phyloP scores from a whole-genome alignment of 2,113 vertebrate genomes.

The Crypturellus undulatus region DNA sequence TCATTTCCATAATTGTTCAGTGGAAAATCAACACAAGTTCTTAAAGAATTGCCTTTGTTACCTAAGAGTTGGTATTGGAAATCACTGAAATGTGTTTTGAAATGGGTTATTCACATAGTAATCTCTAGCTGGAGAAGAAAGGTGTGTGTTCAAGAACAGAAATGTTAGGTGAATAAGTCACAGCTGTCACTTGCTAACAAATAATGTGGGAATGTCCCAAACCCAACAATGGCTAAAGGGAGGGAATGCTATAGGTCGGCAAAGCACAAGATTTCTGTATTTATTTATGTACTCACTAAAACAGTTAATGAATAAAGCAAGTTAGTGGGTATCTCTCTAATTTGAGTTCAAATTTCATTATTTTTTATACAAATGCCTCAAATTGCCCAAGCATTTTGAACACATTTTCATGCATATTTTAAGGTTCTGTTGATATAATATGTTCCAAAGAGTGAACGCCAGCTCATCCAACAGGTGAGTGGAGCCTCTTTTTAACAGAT shows the following conservation, averaged over 20 bases:
- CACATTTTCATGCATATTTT: neutral
- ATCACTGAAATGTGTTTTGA: neutral
- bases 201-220: neutral
- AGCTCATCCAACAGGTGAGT: neutral
- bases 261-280: neutral
- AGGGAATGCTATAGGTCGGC: neutral
- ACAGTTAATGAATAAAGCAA: neutral
- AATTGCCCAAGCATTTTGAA: neutral
- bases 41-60: neutral
- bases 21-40: neutral
- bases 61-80: neutral
- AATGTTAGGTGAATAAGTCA: neutral
- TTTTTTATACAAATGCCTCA: neutral
- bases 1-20: neutral
- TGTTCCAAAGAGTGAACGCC: neutral
- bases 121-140: neutral
- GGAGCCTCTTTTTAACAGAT: accelerated
- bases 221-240: neutral
- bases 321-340: neutral
- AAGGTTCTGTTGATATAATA: neutral
- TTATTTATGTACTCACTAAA: neutral
- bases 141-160: neutral
- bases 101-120: neutral
- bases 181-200: neutral
- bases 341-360: neutral